A percentile compares a stretch with the other conserved stretches of the same genome.
phyloP scores from a whole-genome alignment of 1,140 invertebrate species.

The Vanessa tameamea region DNA sequence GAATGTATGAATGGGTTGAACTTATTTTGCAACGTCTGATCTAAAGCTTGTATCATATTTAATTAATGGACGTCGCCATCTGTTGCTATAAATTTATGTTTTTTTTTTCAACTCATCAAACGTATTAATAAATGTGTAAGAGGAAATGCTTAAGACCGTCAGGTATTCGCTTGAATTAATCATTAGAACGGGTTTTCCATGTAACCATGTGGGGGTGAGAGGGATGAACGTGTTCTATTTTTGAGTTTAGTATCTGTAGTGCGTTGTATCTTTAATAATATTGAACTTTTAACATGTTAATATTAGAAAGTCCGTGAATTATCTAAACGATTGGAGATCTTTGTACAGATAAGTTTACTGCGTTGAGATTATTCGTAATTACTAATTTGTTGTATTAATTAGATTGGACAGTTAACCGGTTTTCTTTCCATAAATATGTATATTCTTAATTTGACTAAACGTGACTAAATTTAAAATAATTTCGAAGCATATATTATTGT shows the following conservation, averaged over 20 bases:
- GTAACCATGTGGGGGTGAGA: background rate
- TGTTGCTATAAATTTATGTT: constrained; percentile 2
- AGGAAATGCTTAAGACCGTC: background rate
- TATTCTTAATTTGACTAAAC: no score
- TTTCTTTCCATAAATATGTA: no score
- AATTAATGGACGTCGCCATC: constrained; percentile 2
- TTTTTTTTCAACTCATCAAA: constrained; percentile 1
- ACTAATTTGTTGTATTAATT: no score
- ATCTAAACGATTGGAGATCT: no score
- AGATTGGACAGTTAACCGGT: no score
- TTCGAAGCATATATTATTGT: no score
- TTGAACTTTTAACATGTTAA: no score
- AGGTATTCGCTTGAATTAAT: constrained; percentile 4
- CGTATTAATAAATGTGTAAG: constrained; percentile 5
- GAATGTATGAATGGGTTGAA: constrained; percentile 41
- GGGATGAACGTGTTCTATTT: background rate
- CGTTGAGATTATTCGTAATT: no score
- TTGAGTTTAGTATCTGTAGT: background rate
- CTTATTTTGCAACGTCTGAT: constrained; percentile 19
- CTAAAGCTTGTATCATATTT: constrained; percentile 17
- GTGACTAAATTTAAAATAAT: no score
- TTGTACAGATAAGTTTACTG: no score
- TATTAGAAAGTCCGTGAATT: no score
- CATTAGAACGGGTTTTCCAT: background rate
- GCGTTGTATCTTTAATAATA: no score